Evolutionary conservation across 2,888 invertebrate species (phyloP).

Genomic region (Ennomos erosarius): DNA sequence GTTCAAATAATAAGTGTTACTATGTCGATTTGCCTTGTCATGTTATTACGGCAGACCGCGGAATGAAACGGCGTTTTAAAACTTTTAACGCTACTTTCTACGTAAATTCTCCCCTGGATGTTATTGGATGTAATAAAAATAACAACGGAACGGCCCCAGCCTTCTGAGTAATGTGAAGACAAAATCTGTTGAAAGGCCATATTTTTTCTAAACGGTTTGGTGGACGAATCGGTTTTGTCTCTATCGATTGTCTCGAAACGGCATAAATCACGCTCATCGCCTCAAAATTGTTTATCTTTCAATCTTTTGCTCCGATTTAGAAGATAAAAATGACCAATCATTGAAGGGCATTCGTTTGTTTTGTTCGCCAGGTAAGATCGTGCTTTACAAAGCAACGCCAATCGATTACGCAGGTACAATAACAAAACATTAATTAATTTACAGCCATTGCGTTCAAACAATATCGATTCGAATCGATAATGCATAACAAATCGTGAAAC

Average conservation of each 20-base stretch:
- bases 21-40: conserved; percentile 65
- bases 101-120: conserved; percentile 32
- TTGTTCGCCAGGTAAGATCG: conserved; percentile 34
- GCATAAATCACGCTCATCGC: conserved; percentile 35
- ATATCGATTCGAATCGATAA: conserved; percentile 49
- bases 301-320: conserved; percentile 19
- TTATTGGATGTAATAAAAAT: conserved; percentile 32
- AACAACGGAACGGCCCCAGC: conserved; percentile 25
- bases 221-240: conserved; percentile 22
- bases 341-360: conserved; percentile 15
- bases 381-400: conserved; percentile 51
- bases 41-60: conserved; percentile 67
- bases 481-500: conserved; percentile 53
- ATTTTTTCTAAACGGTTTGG: conserved; percentile 29
- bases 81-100: conserved; percentile 59
- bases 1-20: conserved; percentile 76
- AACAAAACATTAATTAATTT: conserved; percentile 54
- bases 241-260: conserved; percentile 21
- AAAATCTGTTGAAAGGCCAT: conserved; percentile 19
- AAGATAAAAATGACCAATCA: conserved; percentile 21
- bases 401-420: conserved; percentile 57
- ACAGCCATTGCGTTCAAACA: conserved; percentile 46
- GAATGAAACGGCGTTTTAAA: conserved; percentile 72
- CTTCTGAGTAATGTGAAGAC: conserved; percentile 39
- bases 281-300: conserved; percentile 27